Evolutionary conservation across 2,113 vertebrate species (phyloP), one percentile per base, ranked within the genome.

Genomic region (Carassius gibelio): DNA sequence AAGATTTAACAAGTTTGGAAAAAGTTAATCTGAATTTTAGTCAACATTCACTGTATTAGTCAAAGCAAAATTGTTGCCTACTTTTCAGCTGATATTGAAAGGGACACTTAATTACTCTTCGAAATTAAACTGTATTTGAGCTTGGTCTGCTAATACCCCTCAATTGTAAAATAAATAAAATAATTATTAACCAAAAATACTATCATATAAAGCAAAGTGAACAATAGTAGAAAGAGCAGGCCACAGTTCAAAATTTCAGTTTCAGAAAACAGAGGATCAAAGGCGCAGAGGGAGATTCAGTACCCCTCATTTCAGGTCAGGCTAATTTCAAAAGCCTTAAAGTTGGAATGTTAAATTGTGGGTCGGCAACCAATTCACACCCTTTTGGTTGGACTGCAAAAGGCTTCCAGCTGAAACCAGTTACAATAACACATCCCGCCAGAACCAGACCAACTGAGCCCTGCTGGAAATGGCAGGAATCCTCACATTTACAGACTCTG

Each of bases 391-490:
- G 85, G 86, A 50, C 86, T 82, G 81, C 55, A 55, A 90, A 92
- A 87, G 81, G 50, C 86, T 92, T 93, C 89, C 91, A 92, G 92
- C 90, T 91, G 89, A 85, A 92, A 84, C 77, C 50, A 68, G 88
- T 89, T 85, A 75, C 83, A 86, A 76, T 52, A 89, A 92, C 83
- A 87, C 84, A 87, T 82, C 83, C 88, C 84, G 81, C 71, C 83
- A 69, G 90, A 83, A 84, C 88, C 87, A 89, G 82, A 82, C 89
- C 83, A 90, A 87, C 88, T 34, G 4, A 61, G 84, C 86, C 82
- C 71, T 48, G 21, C 85, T 88, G 90, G 89, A 91, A 91, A 92
- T 90, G 66, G 91, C 91, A 48, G 45, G 45, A 48, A 48, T 48
- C 45, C 45, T 48, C 10, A 48, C 45, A 48, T 48, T 48, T 48